Base-by-base conservation (phyloP, 2,113 vertebrate species). In the Scartelaos histophorus region DNA sequence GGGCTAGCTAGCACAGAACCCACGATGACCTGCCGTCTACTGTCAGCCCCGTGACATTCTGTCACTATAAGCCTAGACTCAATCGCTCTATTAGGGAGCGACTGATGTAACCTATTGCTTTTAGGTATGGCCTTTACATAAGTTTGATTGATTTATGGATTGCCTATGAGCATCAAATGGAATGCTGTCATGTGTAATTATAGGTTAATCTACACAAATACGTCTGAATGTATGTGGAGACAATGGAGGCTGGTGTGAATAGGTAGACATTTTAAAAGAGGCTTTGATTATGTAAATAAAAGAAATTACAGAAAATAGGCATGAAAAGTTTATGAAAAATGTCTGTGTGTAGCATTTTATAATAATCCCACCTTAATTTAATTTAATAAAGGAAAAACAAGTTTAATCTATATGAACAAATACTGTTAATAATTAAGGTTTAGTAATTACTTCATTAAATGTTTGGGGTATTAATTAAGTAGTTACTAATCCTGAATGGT, bases 1-100 rank as follows among this genome's bases (percentile, higher is more conserved):
- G 70, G 73, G 61, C 66, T 10, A 53, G 13, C 49, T 5, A 53
- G 13, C 49, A 38, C 21, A 10, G 49, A 53, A 70, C 21, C 9
- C 13, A 46, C 9, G 69, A 60, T 71, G 77, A 74, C 67, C 61
- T 34, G 0, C 62, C 24, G 17, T 4, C 65, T 65, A 58, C 69
- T 57, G 46, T 49, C 66, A 60, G 19, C 47, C 51, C 16, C 2
- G 11, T 62, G 46, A 66, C 66, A 38, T 15, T 49, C 11, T 66
- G 70, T 25, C 51, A 1, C 71, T 34, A 11, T 22, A 1, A 2
- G 51, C 2, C 3, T 22, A 34, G 45, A 12, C 13, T 16, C 47
- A 66, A 66, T 66, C 34, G 21, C 47, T 43, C 4, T 25, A 34
- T n/a, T 45, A 67, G 49, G 62, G 29, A 47, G 65, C 47, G 65